Conservation (phyloP, 2,888 invertebrate species). For the Linyphia triangularis region DNA sequence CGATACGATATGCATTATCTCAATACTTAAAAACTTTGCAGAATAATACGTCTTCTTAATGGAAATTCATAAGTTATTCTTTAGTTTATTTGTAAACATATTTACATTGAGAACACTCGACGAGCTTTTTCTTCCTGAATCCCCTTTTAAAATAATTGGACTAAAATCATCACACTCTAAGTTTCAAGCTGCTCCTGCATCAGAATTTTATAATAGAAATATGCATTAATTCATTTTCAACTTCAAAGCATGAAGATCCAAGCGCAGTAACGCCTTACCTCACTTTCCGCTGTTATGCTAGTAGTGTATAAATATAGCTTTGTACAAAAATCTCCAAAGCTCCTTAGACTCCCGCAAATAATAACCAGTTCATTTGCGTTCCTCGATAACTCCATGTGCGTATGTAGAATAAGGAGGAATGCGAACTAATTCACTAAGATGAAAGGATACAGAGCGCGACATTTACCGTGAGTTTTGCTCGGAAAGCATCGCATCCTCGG, state of each 20-base stretch:
- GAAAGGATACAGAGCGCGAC: slow-evolving; percentile 22
- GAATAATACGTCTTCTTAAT: no score
- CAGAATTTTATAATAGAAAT: background rate
- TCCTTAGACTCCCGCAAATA: background rate
- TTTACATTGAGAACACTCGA: background rate
- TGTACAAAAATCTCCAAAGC: slow-evolving; percentile 25
- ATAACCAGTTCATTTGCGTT: slow-evolving; percentile 11
- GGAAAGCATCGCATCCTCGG: background rate
- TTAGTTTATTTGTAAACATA: no score
- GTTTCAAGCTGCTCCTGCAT: background rate
- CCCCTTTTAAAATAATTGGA: background rate
- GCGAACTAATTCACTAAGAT: slow-evolving; percentile 16
- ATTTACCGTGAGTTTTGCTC: slow-evolving; percentile 1
- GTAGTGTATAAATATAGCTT: background rate
- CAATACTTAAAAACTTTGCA: no score
- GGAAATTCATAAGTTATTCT: no score
- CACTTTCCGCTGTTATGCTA: background rate
- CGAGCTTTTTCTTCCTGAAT: background rate
- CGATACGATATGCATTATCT: no score
- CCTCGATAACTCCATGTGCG: background rate
- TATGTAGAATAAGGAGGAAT: background rate
- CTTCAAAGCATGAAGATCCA: slow-evolving; percentile 20
- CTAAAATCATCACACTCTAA: background rate
- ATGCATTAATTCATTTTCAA: background rate
- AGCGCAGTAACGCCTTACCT: background rate